Evolutionary conservation across 2,113 vertebrate genomes (phyloP).

Genomic region (Bambusicola thoracicus): DNA sequence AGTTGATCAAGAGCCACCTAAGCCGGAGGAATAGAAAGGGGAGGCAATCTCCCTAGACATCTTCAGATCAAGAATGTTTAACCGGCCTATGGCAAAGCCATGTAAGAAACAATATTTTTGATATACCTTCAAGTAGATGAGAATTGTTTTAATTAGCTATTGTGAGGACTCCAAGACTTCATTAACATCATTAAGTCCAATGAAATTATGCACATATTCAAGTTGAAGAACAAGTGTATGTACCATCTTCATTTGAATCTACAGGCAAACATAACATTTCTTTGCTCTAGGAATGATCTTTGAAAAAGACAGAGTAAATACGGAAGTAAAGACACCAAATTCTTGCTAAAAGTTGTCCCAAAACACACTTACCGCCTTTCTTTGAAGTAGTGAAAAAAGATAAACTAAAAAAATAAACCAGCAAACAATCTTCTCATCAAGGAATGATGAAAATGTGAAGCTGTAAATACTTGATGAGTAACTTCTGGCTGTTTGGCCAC

Average conservation of each 20-base stretch:
- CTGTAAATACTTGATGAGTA: conserved; percentile 53
- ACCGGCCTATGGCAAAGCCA: rapidly evolving
- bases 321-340: neutral
- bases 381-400: neutral
- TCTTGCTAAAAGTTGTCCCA: neutral
- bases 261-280: neutral
- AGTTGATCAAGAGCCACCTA: neutral
- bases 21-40: neutral
- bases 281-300: neutral
- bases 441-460: conserved; percentile 53
- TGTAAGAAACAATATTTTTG: neutral
- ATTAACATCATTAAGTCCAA: neutral
- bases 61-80: neutral
- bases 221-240: rapidly evolving
- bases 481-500: neutral
- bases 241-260: neutral
- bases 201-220: neutral
- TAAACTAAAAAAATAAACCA: conserved; percentile 20
- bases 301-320: neutral
- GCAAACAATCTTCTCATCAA: conserved; percentile 24
- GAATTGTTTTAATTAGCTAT: neutral
- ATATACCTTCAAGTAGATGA: rapidly evolving
- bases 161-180: neutral
- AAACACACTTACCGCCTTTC: neutral
- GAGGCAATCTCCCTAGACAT: neutral